Conservation (phyloP, 2,797 vertebrate genomes). For the Galago senegalensis region DNA sequence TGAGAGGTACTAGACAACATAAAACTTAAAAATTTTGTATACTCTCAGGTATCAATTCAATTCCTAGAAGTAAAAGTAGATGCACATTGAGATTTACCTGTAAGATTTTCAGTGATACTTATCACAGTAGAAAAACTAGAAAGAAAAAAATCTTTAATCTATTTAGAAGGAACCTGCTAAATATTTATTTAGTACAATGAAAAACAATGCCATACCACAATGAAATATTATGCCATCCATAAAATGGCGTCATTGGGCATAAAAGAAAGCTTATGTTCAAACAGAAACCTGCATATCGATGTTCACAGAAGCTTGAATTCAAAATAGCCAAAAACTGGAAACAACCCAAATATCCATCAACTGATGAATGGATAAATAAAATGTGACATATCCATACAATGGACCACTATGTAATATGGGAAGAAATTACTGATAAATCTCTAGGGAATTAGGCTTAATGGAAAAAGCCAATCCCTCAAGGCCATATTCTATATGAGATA, state of each 20-base stretch:
- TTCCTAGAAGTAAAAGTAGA: conserved; percentile 16
- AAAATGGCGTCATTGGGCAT: conserved; percentile 46
- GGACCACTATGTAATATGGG: not conserved
- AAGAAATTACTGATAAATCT: conserved; percentile 31
- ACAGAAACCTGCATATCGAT: not conserved
- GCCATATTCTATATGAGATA: not conserved
- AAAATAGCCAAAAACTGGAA: not conserved
- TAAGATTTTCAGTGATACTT: conserved; percentile 33
- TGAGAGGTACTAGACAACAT: not conserved
- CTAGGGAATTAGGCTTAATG: conserved; percentile 3
- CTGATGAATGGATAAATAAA: conserved; percentile 1
- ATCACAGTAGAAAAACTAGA: not conserved
- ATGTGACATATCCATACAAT: not conserved
- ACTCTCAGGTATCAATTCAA: not conserved
- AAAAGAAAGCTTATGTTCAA: conserved; percentile 54
- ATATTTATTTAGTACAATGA: conserved; percentile 43
- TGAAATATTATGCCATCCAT: conserved; percentile 44
- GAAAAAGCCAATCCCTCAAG: not conserved
- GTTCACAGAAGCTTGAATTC: conserved; percentile 33
- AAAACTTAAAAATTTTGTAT: not conserved
- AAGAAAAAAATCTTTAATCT: not conserved
- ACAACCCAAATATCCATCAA: conserved; percentile 10
- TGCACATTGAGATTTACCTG: not conserved
- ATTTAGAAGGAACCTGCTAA: conserved; percentile 18
- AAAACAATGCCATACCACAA: conserved; percentile 28